Evolutionary conservation across 2,113 vertebrate genomes (phyloP).

Genomic region (Nipponia nippon): DNA sequence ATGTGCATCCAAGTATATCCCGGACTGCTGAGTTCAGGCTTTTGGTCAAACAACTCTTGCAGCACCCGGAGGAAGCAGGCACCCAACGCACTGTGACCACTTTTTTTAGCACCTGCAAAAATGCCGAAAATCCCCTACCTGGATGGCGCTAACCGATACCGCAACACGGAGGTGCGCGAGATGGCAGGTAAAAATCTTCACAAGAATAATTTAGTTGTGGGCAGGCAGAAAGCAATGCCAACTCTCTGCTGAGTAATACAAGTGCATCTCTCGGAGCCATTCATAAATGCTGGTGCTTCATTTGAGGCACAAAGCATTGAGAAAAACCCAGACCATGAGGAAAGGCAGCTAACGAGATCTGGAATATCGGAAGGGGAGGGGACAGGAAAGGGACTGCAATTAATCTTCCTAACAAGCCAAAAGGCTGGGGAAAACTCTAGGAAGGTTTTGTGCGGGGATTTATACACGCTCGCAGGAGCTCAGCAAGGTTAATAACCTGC

Average conservation of each 20-base stretch:
- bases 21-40: neutral
- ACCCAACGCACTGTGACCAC: fast-evolving
- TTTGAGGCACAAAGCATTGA: fast-evolving
- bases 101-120: neutral
- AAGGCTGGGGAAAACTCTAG: neutral
- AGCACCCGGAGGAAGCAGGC: fast-evolving
- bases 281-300: neutral
- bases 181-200: neutral
- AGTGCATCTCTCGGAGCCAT: fast-evolving
- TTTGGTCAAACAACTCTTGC: neutral
- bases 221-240: neutral
- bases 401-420: neutral
- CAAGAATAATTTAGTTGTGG: neutral
- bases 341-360: neutral
- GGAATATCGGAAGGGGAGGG: neutral
- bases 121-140: fast-evolving
- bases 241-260: neutral
- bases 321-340: neutral
- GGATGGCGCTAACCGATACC: neutral
- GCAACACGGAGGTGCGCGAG: fast-evolving
- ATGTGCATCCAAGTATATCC: fast-evolving
- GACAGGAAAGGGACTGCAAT: neutral
- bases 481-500: neutral
- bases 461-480: neutral
- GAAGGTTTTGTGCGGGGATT: neutral